Evolutionary conservation across 2,888 invertebrate species (phyloP).

Genomic region (Drosophila antonietae): DNA sequence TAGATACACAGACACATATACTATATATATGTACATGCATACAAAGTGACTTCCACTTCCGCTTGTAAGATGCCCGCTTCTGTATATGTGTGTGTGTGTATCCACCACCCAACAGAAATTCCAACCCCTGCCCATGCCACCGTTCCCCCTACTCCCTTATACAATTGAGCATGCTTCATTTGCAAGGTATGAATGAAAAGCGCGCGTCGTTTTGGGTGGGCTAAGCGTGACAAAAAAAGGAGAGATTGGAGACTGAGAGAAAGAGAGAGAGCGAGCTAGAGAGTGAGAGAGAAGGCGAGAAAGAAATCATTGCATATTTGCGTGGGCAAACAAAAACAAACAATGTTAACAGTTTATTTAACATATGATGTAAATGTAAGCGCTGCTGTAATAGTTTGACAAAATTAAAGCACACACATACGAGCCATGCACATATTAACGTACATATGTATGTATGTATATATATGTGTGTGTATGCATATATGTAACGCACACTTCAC

Average conservation of each 20-base stretch:
- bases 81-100: slow-evolving; percentile 37
- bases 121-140: slow-evolving; percentile 30
- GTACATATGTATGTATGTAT: slow-evolving; percentile 3
- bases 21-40: slow-evolving; percentile 33
- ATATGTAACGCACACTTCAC: slow-evolving; percentile 16
- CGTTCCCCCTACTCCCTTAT: neutral
- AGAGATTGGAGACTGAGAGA: neutral
- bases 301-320: slow-evolving; percentile 78
- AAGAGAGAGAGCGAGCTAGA: neutral
- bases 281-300: neutral
- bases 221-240: slow-evolving; percentile 13
- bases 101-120: slow-evolving; percentile 51
- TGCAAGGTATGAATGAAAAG: slow-evolving; percentile 72
- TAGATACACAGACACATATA: slow-evolving; percentile 68
- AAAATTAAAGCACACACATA: slow-evolving; percentile 35
- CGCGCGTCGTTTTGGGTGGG: slow-evolving; percentile 21
- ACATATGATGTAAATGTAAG: slow-evolving; percentile 76
- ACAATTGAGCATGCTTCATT: slow-evolving; percentile 73
- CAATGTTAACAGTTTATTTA: slow-evolving; percentile 69
- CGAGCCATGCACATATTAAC: slow-evolving; percentile 4
- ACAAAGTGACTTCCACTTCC: slow-evolving; percentile 68
- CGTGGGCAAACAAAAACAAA: slow-evolving; percentile 76
- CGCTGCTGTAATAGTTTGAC: slow-evolving; percentile 71
- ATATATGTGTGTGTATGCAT: slow-evolving; percentile 1
- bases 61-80: slow-evolving; percentile 51